These are phyloP conservation scores for Stenodema calcarata DNA, from an alignment of 2,888 invertebrate species.

Conservation along the genomic window DNA sequence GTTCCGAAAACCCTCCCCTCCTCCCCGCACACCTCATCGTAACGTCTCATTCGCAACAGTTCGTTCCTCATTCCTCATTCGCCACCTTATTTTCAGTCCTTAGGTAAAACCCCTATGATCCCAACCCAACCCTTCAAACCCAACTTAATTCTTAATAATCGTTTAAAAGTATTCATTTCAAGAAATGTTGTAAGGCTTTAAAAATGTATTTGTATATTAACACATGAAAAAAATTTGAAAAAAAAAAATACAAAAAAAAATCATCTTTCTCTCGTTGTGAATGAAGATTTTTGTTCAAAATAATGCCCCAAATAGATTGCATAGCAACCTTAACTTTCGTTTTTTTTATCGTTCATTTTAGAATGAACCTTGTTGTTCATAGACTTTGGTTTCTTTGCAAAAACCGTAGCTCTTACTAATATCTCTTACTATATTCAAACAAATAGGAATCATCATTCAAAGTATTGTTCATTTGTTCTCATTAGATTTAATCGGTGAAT, in stretches of 20 bases:
- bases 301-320: background rate
- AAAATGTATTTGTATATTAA: slow-evolving; percentile 35
- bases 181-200: background rate
- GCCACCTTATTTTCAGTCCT: background rate
- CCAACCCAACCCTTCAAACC: background rate
- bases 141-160: background rate
- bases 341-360: background rate
- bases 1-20: background rate
- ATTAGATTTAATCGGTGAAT: slow-evolving; percentile 43
- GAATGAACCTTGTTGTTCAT: background rate
- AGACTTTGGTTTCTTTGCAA: background rate
- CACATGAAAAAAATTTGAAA: background rate
- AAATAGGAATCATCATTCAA: slow-evolving; percentile 16
- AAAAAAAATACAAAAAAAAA: background rate
- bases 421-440: background rate
- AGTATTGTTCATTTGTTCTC: slow-evolving; percentile 29
- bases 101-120: background rate
- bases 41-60: background rate
- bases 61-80: background rate
- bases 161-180: background rate
- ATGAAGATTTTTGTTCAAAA: background rate
- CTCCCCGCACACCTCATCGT: background rate
- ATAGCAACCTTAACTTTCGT: background rate
- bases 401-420: slow-evolving; percentile 23
- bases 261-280: slow-evolving; percentile 12